phyloP scores from a whole-genome alignment of 2,888 invertebrate genomes.

The Branchipolynoe longqiensis region DNA sequence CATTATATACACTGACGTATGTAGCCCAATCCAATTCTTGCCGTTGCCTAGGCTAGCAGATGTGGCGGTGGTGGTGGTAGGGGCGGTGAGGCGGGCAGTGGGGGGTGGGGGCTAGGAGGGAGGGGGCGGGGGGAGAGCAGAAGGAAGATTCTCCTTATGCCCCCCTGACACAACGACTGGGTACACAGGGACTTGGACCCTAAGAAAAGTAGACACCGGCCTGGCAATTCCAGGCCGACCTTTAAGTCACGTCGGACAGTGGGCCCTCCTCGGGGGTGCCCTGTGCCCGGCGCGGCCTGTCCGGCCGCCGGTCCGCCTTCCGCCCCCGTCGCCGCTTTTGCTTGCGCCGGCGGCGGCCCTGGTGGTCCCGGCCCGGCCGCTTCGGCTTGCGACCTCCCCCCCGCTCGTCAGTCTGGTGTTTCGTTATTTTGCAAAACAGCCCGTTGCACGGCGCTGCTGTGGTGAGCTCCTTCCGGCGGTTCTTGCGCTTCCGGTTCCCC shows the following conservation, averaged over 20 bases:
- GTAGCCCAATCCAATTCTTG: constrained; percentile 9
- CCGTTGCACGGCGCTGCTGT: neutral
- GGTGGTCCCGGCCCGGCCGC: neutral
- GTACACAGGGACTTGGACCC: neutral
- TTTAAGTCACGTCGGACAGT: constrained; percentile 17
- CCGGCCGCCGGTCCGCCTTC: neutral
- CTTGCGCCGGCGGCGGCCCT: neutral
- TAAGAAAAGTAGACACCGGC: neutral
- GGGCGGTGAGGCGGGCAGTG: neutral
- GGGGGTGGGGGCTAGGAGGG: too few relatives aligned
- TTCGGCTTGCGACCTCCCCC: neutral
- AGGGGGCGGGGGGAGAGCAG: too few relatives aligned
- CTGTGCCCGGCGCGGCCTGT: neutral
- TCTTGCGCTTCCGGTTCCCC: neutral
- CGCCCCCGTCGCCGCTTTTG: neutral
- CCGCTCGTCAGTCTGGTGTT: neutral
- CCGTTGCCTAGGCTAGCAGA: neutral
- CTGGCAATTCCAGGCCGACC: neutral
- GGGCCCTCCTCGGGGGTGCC: neutral
- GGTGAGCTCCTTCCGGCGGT: neutral
- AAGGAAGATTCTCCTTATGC: too few relatives aligned
- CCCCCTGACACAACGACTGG: neutral
- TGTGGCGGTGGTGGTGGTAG: constrained; percentile 2
- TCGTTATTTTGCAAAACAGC: neutral
- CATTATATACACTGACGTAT: constrained; percentile 18